Base-by-base conservation (phyloP, 2,113 vertebrate genomes). In the Petroica traversi region DNA sequence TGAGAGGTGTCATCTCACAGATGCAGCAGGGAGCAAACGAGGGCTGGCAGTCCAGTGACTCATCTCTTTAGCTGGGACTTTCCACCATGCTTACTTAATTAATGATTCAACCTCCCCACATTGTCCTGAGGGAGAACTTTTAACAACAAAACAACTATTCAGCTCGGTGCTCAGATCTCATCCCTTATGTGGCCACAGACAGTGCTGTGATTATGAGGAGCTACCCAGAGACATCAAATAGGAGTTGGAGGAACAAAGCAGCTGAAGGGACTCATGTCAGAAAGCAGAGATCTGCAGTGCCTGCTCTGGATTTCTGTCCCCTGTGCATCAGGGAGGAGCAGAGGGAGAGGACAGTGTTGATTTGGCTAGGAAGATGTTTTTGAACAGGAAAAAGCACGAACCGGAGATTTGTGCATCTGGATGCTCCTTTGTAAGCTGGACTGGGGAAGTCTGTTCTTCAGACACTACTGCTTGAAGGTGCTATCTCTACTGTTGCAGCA, bases 1-100 rank as follows among this genome's bases (percentile, higher is more conserved):
- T 78, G 79, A 83, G 89, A 86, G 78, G 73, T 96, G 85, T 89
- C 89, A 85, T 74, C 80, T 78, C 2, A 1, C 51, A 73, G 61
- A 83, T 73, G 64, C 62, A 78, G 74, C 77, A 62, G 68, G 69
- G 64, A 89, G 72, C 82, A 92, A 78, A 12, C 16, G 59, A 75
- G 85, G 38, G n/a, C 76, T 94, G 78, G 83, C 88, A 91, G 61
- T 79, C n/a, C 49, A 94, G 1, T 96, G 92, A 96, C 69, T 95
- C 85, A 88, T 93, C 38, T 89, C 43, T 68, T 55, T 66, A 95
- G 63, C 62, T 82, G 94, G 95, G 95, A 95, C 79, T 97, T 97
- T 96, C 94, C 94, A 93, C 49, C 85, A 76, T 88, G 66, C 83
- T 95, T 84, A 52, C 22, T 88, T 93, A 91, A 94, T 92, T 93